These are phyloP conservation scores for Ceratothoa steindachneri DNA, from an alignment of 2,888 invertebrate genomes.

Conservation along the genomic window DNA sequence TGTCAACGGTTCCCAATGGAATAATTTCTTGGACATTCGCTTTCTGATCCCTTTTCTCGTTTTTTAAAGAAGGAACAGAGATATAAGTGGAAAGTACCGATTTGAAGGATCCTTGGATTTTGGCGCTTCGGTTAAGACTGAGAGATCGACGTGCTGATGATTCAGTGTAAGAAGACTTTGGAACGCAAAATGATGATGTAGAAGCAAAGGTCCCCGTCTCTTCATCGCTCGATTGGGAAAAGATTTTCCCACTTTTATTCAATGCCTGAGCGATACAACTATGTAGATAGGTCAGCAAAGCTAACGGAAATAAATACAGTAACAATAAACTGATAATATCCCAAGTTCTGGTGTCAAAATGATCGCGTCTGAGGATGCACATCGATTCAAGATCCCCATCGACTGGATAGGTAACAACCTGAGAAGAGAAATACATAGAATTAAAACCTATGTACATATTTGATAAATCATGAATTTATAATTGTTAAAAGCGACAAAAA, in stretches of 20 bases:
- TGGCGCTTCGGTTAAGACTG: background rate
- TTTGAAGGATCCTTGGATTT: background rate
- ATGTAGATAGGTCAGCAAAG: constrained; percentile 72
- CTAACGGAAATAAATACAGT: constrained; percentile 74
- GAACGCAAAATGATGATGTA: background rate
- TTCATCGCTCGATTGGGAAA: constrained; percentile 7
- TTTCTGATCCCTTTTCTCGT: background rate
- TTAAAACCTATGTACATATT: background rate
- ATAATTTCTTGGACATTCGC: background rate
- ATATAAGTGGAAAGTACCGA: constrained; percentile 1
- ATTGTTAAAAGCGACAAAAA: background rate
- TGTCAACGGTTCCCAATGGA: background rate
- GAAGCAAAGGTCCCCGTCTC: constrained; percentile 3
- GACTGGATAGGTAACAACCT: constrained; percentile 40
- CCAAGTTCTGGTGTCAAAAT: constrained; percentile 72
- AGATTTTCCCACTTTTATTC: constrained; percentile 60
- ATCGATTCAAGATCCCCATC: constrained; percentile 59
- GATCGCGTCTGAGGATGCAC: constrained; percentile 69
- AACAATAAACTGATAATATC: constrained; percentile 77
- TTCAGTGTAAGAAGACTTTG: background rate
- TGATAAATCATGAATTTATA: background rate
- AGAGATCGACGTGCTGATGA: background rate
- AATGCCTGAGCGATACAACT: constrained; percentile 76
- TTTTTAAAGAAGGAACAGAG: background rate
- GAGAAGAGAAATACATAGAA: background rate